phyloP scores from a whole-genome alignment of 2,888 invertebrate species.

The Cataglyphis cursor region DNA sequence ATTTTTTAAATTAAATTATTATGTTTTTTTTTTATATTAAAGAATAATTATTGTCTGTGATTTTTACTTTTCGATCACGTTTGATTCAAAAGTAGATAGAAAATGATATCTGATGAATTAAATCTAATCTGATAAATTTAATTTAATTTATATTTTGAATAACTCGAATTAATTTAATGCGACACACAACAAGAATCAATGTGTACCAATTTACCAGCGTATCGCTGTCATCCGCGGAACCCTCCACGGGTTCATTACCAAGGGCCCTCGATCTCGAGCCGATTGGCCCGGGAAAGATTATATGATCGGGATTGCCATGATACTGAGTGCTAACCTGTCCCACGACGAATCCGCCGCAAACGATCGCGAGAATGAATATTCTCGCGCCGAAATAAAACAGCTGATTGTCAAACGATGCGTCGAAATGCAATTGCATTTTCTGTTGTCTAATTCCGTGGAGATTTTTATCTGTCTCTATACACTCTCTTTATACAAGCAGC shows the following conservation, averaged over 20 bases:
- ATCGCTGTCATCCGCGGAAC: neutral
- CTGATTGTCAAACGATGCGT: neutral
- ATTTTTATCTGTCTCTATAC: neutral
- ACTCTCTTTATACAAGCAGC: neutral
- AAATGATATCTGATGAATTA: neutral
- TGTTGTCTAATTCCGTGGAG: neutral
- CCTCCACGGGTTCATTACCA: neutral
- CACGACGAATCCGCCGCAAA: slow-evolving; percentile 58
- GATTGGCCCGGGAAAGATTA: slow-evolving; percentile 72
- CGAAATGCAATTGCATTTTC: neutral
- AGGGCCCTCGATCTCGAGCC: neutral
- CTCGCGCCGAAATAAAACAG: slow-evolving; percentile 52
- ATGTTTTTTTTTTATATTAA: neutral
- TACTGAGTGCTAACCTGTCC: slow-evolving; percentile 53
- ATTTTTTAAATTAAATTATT: neutral
- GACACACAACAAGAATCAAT: neutral
- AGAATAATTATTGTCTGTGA: neutral
- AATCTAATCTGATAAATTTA: slow-evolving; percentile 1
- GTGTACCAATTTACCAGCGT: slow-evolving; percentile 69
- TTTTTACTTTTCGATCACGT: neutral
- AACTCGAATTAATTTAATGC: neutral
- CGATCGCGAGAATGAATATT: slow-evolving; percentile 56
- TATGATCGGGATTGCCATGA: slow-evolving; percentile 60
- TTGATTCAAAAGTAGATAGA: neutral
- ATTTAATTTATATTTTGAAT: neutral